phyloP scores from a whole-genome alignment of 1,140 invertebrate genomes.

The Xylocopa sonorina region DNA sequence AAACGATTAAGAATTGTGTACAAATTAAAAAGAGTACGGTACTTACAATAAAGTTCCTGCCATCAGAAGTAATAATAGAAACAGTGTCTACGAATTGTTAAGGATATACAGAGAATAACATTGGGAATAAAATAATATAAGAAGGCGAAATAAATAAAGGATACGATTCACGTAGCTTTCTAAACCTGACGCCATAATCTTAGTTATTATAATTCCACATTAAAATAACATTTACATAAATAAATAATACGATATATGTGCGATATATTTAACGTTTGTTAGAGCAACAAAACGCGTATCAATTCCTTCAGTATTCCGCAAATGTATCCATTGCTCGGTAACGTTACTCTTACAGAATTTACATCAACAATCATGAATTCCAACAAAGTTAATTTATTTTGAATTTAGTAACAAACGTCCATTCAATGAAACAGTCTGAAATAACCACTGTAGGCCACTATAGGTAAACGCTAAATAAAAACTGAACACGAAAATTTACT shows the following conservation, averaged over 20 bases:
- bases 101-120: slow-evolving; percentile 60
- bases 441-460: neutral
- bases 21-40: neutral
- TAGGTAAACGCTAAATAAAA: neutral
- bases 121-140: slow-evolving; percentile 50
- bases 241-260: neutral
- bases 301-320: neutral
- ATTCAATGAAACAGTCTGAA: too few relatives aligned
- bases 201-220: slow-evolving; percentile 38
- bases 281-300: neutral
- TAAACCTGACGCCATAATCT: slow-evolving; percentile 89
- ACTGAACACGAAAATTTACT: neutral
- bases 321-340: neutral
- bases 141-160: slow-evolving; percentile 80
- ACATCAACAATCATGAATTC: neutral
- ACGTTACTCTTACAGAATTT: neutral
- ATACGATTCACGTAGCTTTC: slow-evolving; percentile 94
- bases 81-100: slow-evolving; percentile 89
- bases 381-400: neutral
- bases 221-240: slow-evolving; percentile 14
- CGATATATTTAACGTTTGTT: neutral
- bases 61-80: slow-evolving; percentile 96
- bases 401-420: neutral
- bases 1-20: neutral
- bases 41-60: slow-evolving; percentile 96